phyloP scores from a whole-genome alignment of 2,888 invertebrate genomes.

The Xylota sylvarum region DNA sequence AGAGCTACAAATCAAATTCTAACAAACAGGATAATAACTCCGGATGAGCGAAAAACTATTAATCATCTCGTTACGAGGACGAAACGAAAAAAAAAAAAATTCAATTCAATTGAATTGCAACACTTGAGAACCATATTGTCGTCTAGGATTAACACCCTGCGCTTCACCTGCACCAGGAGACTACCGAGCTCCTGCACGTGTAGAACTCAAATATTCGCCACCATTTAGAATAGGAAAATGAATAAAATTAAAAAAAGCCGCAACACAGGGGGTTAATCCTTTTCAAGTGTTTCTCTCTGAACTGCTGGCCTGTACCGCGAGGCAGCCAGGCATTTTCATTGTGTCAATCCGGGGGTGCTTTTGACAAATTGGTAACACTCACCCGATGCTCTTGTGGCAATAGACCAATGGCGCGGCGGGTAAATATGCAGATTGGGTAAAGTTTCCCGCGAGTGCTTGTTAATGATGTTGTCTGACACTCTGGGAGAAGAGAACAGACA shows the following conservation, averaged over 20 bases:
- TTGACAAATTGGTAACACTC: conserved; percentile 73
- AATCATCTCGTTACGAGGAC: conserved; percentile 69
- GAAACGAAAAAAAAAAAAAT: background rate
- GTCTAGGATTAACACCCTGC: conserved; percentile 48
- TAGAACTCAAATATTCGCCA: conserved; percentile 28
- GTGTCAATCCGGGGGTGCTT: conserved; percentile 63
- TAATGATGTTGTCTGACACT: conserved; percentile 74
- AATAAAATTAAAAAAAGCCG: conserved; percentile 77
- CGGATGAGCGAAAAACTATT: conserved; percentile 49
- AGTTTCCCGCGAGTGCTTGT: conserved; percentile 63
- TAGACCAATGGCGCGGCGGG: conserved; percentile 15
- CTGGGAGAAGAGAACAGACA: conserved; percentile 42
- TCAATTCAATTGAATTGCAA: background rate
- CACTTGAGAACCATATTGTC: conserved; percentile 52
- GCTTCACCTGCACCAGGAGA: conserved; percentile 51
- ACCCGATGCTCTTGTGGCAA: conserved; percentile 13
- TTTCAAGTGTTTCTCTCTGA: conserved; percentile 70
- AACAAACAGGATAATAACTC: conserved; percentile 64
- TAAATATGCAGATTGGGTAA: conserved; percentile 66
- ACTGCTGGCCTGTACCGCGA: conserved; percentile 39
- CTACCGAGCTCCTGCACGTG: background rate
- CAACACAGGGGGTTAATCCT: conserved; percentile 78
- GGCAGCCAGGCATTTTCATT: conserved; percentile 20
- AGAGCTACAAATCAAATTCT: conserved; percentile 71
- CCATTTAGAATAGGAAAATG: conserved; percentile 62